Percentiles rank a stretch among this genome's conserved stretches.
Evolutionary conservation across 1,140 invertebrate species (phyloP).

Genomic region (Drosophila athabasca): DNA sequence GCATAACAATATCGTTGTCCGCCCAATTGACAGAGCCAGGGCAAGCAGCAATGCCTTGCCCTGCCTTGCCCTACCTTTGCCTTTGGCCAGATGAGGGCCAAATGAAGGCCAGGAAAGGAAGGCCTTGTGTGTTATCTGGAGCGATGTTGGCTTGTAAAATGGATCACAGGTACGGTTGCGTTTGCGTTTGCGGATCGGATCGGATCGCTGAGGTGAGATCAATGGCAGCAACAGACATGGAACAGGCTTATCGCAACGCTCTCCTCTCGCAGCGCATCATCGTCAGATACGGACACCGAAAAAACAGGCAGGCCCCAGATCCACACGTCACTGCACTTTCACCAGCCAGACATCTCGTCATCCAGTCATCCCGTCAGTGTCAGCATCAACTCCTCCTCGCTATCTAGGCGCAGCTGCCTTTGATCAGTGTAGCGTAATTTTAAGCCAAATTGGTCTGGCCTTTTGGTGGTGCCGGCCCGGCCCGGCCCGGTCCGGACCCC

Average conservation of each 20-base stretch:
- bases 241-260: constrained; percentile 57
- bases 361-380: constrained; percentile 25
- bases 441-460: constrained; percentile 75
- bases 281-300: neutral
- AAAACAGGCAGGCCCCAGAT: constrained; percentile 3
- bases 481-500: too few species aligned
- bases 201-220: constrained; percentile 68
- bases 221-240: constrained; percentile 65
- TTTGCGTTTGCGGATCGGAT: neutral
- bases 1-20: constrained; percentile 83
- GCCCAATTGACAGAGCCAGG: constrained; percentile 75
- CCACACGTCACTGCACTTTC: constrained; percentile 76
- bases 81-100: too few species aligned
- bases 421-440: constrained; percentile 82
- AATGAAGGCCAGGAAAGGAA: too few species aligned
- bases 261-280: too few species aligned
- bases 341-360: constrained; percentile 55
- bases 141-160: constrained; percentile 67
- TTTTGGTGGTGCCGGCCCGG: constrained; percentile 49
- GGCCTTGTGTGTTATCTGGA: constrained; percentile 45
- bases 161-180: constrained; percentile 66
- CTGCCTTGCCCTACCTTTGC: too few species aligned
- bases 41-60: constrained; percentile 10
- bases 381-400: constrained; percentile 10
- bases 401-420: constrained; percentile 70